phyloP scores from a whole-genome alignment of 2,113 vertebrate genomes.

The Cromileptes altivelis region DNA sequence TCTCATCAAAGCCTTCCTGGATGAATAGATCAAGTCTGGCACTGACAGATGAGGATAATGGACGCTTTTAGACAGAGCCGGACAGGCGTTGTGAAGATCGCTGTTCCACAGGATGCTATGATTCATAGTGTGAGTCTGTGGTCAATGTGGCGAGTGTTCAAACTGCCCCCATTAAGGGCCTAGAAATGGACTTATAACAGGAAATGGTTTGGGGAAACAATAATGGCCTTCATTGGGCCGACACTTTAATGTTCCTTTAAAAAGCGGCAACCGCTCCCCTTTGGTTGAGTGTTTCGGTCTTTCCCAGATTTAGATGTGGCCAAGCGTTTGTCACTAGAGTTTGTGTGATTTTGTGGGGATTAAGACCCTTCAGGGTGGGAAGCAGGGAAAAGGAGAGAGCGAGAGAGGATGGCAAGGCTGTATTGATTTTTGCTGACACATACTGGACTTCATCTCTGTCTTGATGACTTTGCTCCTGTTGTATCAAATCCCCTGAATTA shows the following conservation, averaged over 20 bases:
- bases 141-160: constrained; percentile 68
- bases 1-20: background rate
- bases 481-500: constrained; percentile 59
- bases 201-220: constrained; percentile 68
- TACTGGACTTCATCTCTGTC: constrained; percentile 35
- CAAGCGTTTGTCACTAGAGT: constrained; percentile 32
- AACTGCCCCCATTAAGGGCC: constrained; percentile 36
- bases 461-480: constrained; percentile 45
- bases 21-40: background rate
- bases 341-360: constrained; percentile 51
- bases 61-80: constrained; percentile 26
- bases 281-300: constrained; percentile 15
- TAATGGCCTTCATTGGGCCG: constrained; percentile 59
- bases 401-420: constrained; percentile 5
- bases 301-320: constrained; percentile 28
- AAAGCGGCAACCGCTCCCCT: constrained; percentile 8
- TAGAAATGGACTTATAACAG: constrained; percentile 43
- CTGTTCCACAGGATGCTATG: constrained; percentile 59
- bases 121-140: constrained; percentile 52
- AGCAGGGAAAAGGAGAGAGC: constrained; percentile 3
- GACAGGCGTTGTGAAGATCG: constrained; percentile 23
- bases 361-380: constrained; percentile 24
- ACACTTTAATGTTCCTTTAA: constrained; percentile 50
- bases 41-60: constrained; percentile 41
- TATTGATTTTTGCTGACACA: constrained; percentile 62